Evolutionary conservation across 1,140 invertebrate genomes (phyloP), one percentile per base, ranked within the genome.

Genomic region (Drosophila hydei): DNA sequence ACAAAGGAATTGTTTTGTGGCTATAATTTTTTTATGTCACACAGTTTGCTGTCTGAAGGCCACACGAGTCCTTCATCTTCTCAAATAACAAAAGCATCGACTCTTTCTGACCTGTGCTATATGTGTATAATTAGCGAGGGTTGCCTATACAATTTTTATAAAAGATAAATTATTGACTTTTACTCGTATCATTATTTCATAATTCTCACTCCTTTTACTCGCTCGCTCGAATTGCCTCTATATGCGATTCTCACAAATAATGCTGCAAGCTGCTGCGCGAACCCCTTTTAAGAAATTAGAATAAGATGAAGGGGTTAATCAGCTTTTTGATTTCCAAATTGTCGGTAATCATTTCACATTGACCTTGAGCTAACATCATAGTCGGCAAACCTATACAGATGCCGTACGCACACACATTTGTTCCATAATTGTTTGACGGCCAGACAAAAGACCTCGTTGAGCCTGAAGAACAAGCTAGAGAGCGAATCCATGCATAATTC

Each of bases 281-380:
- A 64, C 60, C 72, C 69, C 45, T 52, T 33, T 54, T 42, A 19
- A 27, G 25, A 2, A 7, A 25, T 9, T 4, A 19, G 40, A 7
- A 3, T 42, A 54, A 40, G 47, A 18, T 48, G 23, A 4, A 40
- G 36, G 45, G 27, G 55, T 50, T 36, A 45, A 64, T 65, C 56
- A 54, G 38, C 23, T 67, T 84, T 36, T 63, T 67, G 72, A 77
- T 76, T 84, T 59, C 50, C 68, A 84, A 83, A 85, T 84, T 87
- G 73, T 43, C 69, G 60, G 67, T 85, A 85, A 80, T 85, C 68
- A 77, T 69, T 84, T 74, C 54, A 55, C 77, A 33, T 42, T 75
- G 77, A 85, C 80, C 80, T 85, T 85, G 64, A 30, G 33, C 25
- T 12, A 47, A 19, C 16, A 38, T 30, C 33, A 18, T 1, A 30